Conservation (phyloP, 2,797 vertebrate genomes). For the Microcaecilia unicolor region DNA sequence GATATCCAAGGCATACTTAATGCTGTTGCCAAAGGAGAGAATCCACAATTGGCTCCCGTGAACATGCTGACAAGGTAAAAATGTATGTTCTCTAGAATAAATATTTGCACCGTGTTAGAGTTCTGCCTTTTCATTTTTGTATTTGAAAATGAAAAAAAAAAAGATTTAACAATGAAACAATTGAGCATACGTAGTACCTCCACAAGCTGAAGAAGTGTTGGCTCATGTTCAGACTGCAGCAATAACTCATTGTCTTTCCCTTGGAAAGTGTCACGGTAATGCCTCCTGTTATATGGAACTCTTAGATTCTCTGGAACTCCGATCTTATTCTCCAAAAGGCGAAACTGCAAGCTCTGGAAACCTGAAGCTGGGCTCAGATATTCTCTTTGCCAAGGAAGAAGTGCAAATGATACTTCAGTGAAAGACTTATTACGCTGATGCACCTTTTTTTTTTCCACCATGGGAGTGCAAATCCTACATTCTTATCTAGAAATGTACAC, state of each 20-base stretch:
- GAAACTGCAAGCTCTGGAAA: constrained; percentile 94
- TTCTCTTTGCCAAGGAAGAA: constrained; percentile 54
- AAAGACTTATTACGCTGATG: too few relatives aligned
- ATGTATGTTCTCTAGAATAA: too few relatives aligned
- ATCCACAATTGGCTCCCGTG: too few relatives aligned
- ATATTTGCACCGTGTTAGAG: too few relatives aligned
- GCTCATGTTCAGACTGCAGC: constrained; percentile 69
- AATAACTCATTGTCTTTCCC: constrained; percentile 70
- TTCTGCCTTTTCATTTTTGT: too few relatives aligned
- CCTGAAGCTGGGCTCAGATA: constrained; percentile 84
- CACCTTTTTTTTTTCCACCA: too few relatives aligned
- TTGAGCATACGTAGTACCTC: constrained; percentile 59
- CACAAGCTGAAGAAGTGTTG: constrained; percentile 77
- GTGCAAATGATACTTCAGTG: not conserved
- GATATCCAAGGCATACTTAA: too few relatives aligned
- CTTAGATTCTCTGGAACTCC: constrained; percentile 81
- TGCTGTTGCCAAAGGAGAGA: too few relatives aligned
- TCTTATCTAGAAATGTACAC: too few relatives aligned
- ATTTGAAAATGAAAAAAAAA: not conserved
- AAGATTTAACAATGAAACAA: not conserved
- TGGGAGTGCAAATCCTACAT: too few relatives aligned
- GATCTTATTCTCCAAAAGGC: constrained; percentile 90
- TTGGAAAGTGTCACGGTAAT: constrained; percentile 87
- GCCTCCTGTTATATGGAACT: constrained; percentile 85
- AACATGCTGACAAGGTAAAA: too few relatives aligned